A percentile compares a stretch with the other conserved stretches of the same genome.
Conservation (phyloP, 2,888 invertebrate species). For the Papilio gigon region DNA sequence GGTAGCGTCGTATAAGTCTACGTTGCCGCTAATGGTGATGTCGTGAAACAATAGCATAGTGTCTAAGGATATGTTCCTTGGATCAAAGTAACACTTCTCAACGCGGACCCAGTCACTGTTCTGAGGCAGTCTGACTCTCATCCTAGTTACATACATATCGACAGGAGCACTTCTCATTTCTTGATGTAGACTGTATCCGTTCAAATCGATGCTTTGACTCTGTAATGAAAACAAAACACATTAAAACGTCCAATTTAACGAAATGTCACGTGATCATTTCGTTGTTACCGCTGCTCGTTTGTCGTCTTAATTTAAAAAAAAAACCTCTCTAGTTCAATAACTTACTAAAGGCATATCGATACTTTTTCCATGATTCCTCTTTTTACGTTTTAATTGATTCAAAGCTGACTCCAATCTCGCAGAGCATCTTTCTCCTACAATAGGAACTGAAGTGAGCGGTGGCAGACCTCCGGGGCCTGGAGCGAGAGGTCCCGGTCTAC, state of each 20-base stretch:
- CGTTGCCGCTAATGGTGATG: conserved; percentile 89
- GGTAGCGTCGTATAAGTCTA: conserved; percentile 82
- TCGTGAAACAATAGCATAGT: conserved; percentile 90
- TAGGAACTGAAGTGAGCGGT: conserved; percentile 67
- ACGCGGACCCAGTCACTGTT: conserved; percentile 87
- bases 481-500: conserved; percentile 55
- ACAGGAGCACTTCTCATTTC: conserved; percentile 84
- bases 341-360: conserved; percentile 73
- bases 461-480: conserved; percentile 62
- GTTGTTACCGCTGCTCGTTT: too few species aligned
- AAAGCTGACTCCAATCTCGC: conserved; percentile 85
- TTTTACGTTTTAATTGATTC: conserved; percentile 84
- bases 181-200: conserved; percentile 85
- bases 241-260: too few species aligned
- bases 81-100: conserved; percentile 89
- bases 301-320: too few species aligned
- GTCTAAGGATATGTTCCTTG: conserved; percentile 87
- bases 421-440: conserved; percentile 83
- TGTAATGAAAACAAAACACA: conserved; percentile 60
- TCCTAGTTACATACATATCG: conserved; percentile 87
- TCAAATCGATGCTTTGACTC: conserved; percentile 81
- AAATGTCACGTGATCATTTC: too few species aligned
- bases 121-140: conserved; percentile 86
- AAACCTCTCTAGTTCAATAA: neutral
- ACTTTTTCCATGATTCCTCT: conserved; percentile 79